These are phyloP conservation scores for Somateria mollissima DNA, from an alignment of 2,797 vertebrate species.

Conservation along the genomic window DNA sequence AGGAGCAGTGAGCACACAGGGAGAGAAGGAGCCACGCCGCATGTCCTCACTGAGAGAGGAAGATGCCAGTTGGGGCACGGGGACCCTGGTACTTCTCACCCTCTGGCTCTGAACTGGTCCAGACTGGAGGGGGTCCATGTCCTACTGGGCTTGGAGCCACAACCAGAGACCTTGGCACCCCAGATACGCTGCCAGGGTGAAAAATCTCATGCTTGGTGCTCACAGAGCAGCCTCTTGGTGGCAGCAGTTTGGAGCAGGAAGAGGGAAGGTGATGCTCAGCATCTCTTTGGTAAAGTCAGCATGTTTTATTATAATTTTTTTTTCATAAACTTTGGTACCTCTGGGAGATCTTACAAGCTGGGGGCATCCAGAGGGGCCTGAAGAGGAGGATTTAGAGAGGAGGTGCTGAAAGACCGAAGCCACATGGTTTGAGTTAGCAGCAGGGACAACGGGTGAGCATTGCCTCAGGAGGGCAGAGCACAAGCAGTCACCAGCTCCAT, in stretches of 20 bases:
- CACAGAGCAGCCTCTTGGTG: background rate
- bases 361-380: background rate
- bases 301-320: background rate
- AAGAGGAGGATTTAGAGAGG: background rate
- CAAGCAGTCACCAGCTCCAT: background rate
- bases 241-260: fast-evolving
- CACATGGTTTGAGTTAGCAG: background rate
- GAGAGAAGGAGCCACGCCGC: background rate
- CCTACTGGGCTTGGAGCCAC: background rate
- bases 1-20: fast-evolving
- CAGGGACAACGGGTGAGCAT: background rate
- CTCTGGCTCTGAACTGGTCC: background rate
- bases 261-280: background rate
- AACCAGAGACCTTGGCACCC: background rate
- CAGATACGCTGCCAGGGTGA: background rate
- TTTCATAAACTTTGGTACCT: background rate
- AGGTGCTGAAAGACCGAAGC: background rate
- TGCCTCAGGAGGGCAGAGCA: background rate
- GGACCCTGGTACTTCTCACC: background rate
- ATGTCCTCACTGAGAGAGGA: fast-evolving
- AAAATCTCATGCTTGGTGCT: fast-evolving
- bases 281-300: background rate
- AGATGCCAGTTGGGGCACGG: fast-evolving
- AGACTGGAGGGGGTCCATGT: background rate
- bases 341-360: background rate